Base-by-base conservation (phyloP, 2,797 vertebrate genomes). In the Sparus aurata region DNA sequence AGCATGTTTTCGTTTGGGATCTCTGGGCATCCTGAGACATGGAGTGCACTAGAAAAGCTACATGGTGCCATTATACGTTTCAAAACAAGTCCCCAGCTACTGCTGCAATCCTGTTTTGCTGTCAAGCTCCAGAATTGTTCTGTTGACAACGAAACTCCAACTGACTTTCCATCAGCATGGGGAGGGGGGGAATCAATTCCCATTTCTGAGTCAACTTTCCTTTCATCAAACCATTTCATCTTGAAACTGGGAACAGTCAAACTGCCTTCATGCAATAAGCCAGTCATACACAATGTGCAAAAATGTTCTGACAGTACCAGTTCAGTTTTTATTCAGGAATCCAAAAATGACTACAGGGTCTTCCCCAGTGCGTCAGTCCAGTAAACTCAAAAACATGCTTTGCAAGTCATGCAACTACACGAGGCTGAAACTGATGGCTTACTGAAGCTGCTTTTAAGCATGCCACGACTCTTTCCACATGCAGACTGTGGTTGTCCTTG, bases 301-400 rank as follows among this genome's bases (percentile, higher is more conserved):
- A 20, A 53, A 62, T 52, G 25, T 41, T 73, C 3, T 15, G 66
- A 79, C 80, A 79, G 70, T 67, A 45, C 59, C 69, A 77, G 55
- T 82, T 67, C 61, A 81, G 66, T 71, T 61, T 89, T 92, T 88
- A 89, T 89, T 92, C 27, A 82, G 34, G 49, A 74, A 64, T 69
- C 66, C 53, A 85, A 73, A 75, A 62, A 38, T 45, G 12, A 74
- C 70, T 50, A 75, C 55, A 78, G 22, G 20, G 3, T 45, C 25
- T 47, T 25, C 65, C 34, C 65, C 34, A 78, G 15, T 45, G 63
- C 30, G 27, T 67, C 65, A 77, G 54, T 62, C 22, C 77, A 77
- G 61, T 62, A 23, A 62, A 52, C 12, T 8, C 38, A n/a, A 53
- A n/a, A 53, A 77, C 80, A 87, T 85, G 83, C 83, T 62, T 34